A percentile compares a stretch with the other conserved stretches of the same genome.
Conservation (phyloP, 1,140 invertebrate genomes). For the Lasioglossum baleicum region DNA sequence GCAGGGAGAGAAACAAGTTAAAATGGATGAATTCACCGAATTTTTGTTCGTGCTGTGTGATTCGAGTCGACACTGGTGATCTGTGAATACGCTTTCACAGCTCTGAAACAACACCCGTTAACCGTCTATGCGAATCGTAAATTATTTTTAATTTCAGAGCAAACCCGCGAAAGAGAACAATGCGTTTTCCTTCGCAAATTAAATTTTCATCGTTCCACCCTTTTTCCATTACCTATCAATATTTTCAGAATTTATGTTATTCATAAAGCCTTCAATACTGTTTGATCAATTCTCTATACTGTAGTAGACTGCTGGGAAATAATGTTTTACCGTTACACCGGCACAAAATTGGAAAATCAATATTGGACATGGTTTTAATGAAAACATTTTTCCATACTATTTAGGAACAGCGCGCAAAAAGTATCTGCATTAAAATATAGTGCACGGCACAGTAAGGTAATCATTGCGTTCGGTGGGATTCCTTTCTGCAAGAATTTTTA, state of each 20-base stretch:
- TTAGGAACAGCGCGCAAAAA: no score
- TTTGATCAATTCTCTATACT: neutral
- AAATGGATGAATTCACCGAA: conserved; percentile 26
- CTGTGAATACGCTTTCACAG: conserved; percentile 13
- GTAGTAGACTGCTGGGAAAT: neutral
- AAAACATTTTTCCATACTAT: no score
- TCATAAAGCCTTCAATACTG: neutral
- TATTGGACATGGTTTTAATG: neutral
- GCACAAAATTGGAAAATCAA: neutral
- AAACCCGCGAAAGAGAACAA: neutral
- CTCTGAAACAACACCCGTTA: conserved; percentile 17
- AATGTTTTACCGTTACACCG: neutral
- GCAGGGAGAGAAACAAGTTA: conserved; percentile 4
- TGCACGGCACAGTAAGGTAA: no score
- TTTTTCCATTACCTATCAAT: neutral
- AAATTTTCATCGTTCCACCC: neutral
- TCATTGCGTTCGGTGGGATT: no score
- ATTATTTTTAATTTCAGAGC: conserved; percentile 23
- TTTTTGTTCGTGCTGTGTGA: conserved; percentile 22
- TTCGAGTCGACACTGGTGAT: conserved; percentile 17
- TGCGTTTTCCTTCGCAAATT: neutral
- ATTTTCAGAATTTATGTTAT: neutral
- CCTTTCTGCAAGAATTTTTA: no score
- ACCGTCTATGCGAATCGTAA: neutral
- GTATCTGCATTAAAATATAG: no score